These are phyloP conservation scores for Geotrupes spiniger DNA, from an alignment of 2,888 invertebrate genomes.

Conservation along the genomic window DNA sequence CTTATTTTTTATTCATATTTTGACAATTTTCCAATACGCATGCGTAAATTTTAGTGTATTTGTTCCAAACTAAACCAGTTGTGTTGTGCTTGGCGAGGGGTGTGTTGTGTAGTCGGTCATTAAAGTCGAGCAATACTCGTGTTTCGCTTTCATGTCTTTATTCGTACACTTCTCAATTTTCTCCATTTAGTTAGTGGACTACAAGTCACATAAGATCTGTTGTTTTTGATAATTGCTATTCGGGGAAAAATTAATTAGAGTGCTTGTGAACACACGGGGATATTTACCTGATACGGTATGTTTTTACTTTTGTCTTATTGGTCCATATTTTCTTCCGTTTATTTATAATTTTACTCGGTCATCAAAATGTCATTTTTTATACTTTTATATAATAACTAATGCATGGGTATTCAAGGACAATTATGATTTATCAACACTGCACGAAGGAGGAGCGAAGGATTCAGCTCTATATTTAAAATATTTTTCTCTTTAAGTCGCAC, in stretches of 20 bases:
- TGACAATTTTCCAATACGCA: slow-evolving; percentile 16
- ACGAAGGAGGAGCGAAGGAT: too few relatives aligned
- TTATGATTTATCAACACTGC: too few relatives aligned
- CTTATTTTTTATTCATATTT: slow-evolving; percentile 11
- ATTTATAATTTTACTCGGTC: too few relatives aligned
- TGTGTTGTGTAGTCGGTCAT: slow-evolving; percentile 14
- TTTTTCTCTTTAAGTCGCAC: too few relatives aligned
- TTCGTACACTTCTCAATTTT: background rate
- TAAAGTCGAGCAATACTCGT: slow-evolving; percentile 13
- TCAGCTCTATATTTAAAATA: too few relatives aligned
- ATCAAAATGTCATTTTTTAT: too few relatives aligned
- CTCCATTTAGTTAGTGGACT: background rate
- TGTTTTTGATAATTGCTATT: background rate
- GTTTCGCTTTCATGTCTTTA: slow-evolving; percentile 10
- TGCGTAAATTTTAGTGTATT: slow-evolving; percentile 18
- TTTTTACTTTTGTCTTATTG: background rate
- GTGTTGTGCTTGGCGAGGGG: slow-evolving; percentile 15
- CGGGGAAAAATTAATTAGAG: background rate
- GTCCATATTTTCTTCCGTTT: too few relatives aligned
- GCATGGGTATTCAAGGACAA: too few relatives aligned
- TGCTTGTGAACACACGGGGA: slow-evolving; percentile 5
- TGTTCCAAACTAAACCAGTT: slow-evolving; percentile 16
- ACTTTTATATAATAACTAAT: too few relatives aligned
- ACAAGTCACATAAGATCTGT: background rate
- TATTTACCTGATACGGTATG: slow-evolving; percentile 4